Evolutionary conservation across 2,797 vertebrate species (phyloP).

Genomic region (Vultur gryphus): DNA sequence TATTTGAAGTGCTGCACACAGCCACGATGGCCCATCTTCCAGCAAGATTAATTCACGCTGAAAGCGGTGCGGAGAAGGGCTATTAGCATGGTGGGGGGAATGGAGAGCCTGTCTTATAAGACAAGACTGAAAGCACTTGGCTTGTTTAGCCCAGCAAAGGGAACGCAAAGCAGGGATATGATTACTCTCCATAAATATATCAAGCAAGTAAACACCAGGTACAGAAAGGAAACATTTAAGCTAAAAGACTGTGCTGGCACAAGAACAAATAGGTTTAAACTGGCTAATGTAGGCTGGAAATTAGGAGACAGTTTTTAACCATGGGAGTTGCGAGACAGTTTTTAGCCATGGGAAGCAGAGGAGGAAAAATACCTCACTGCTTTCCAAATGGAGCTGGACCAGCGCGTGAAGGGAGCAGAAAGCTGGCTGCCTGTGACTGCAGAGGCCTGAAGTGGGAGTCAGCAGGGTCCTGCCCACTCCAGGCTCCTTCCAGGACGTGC

Average conservation of each 20-base stretch:
- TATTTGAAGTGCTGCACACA: accelerated
- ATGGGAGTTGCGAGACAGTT: neutral
- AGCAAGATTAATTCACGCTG: neutral
- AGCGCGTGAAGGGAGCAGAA: neutral
- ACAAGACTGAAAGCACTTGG: constrained; percentile 1
- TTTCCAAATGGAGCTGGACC: neutral
- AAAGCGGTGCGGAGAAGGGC: neutral
- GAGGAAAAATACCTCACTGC: neutral
- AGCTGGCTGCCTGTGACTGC: neutral
- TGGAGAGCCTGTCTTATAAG: neutral
- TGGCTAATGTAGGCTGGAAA: constrained; percentile 32
- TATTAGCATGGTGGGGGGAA: neutral
- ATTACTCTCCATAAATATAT: constrained; percentile 37
- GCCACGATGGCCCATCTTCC: accelerated
- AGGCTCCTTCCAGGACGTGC: neutral
- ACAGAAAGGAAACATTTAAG: constrained; percentile 46
- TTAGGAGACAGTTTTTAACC: constrained; percentile 16
- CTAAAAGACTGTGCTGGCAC: constrained; percentile 27
- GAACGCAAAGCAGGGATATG: neutral
- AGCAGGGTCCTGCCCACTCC: neutral
- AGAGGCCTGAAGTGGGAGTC: neutral
- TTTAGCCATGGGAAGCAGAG: neutral
- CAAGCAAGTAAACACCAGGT: constrained; percentile 33
- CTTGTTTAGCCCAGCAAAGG: constrained; percentile 2
- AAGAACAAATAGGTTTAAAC: constrained; percentile 39